Conservation (phyloP, 2,113 vertebrate genomes). For the Motacilla alba region DNA sequence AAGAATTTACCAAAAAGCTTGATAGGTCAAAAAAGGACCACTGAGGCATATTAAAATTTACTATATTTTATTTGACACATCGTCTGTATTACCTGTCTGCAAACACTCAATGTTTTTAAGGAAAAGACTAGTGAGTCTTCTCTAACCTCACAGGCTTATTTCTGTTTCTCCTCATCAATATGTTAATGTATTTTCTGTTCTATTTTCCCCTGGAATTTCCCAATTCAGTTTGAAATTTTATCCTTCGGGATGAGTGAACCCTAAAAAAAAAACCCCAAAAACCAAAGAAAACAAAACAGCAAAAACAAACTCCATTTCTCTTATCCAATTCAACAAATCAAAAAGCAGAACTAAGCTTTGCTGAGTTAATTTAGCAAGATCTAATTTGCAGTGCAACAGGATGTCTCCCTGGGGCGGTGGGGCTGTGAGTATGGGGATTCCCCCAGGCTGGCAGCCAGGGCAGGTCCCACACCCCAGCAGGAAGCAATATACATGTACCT, state of each 20-base stretch:
- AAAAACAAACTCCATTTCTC: neutral
- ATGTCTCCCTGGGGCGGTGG: accelerated
- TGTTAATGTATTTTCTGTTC: neutral
- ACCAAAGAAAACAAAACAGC: too few species aligned
- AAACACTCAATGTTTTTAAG: neutral
- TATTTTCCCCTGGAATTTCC: neutral
- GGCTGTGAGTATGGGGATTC: accelerated
- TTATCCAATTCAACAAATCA: neutral
- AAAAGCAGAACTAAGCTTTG: neutral
- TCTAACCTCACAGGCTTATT: neutral
- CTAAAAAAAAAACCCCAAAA: neutral
- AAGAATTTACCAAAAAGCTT: neutral
- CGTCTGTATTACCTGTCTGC: neutral
- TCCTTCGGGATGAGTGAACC: neutral
- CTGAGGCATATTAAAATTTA: neutral
- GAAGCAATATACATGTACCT: neutral
- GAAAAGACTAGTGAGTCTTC: neutral
- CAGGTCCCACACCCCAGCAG: neutral
- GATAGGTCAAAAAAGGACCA: neutral
- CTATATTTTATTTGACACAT: neutral
- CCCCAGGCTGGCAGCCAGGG: neutral
- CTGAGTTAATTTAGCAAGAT: neutral
- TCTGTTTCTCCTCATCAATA: neutral
- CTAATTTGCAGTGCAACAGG: neutral
- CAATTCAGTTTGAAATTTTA: neutral